Evolutionary conservation across 64 coral and sea anemone species (phyloP), one percentile per base, ranked within the genome.

Genomic region (Actinia equina): DNA sequence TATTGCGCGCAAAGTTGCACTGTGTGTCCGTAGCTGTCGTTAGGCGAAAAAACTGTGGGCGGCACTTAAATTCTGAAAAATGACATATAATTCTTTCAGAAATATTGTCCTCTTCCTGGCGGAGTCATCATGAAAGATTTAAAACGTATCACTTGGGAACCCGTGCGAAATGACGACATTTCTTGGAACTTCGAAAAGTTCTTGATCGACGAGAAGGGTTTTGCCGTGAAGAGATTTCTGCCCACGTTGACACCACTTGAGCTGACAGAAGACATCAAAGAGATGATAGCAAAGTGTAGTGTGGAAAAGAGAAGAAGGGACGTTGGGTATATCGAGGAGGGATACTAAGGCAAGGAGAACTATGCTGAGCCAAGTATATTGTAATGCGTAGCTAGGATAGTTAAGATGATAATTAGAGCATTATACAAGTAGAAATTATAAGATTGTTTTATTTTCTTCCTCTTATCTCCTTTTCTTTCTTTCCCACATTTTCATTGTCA

Each of bases 151-250:
- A 59, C 30, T 6, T 92, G 91, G 91, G 88, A 86, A 22, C 91
- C 91, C 6, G 51, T 92, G 57, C 82, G 85, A 62, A 92, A 84
- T 62, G 77, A 88, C 42, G 91, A 92, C 25, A 83, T 92, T 19
- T 15, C 23, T 7, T 92, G 91, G 91, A 92, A 92, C 57, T 92
- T 92, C 57, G 86, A 69, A n/a, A 92, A 92, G 54, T 92, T 92
- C 59, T 41, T 92, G 59, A 88, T 88, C 17, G 79, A 92, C 26
- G 71, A 92, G 26, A 37, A 69, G 15, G 91, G 91, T 3, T 83
- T 84, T 22, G 76, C 86, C 1, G 80, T 79, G 30, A 83, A 67
- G 15, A 69, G 91, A 20, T 92, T 88, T 43, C 45, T 81, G 15
- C 44, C 78, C 12, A 44, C 77, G 15, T 61, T 92, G 12, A 51